Conservation (phyloP, 1,140 invertebrate genomes). For the Drosophila rufa region DNA sequence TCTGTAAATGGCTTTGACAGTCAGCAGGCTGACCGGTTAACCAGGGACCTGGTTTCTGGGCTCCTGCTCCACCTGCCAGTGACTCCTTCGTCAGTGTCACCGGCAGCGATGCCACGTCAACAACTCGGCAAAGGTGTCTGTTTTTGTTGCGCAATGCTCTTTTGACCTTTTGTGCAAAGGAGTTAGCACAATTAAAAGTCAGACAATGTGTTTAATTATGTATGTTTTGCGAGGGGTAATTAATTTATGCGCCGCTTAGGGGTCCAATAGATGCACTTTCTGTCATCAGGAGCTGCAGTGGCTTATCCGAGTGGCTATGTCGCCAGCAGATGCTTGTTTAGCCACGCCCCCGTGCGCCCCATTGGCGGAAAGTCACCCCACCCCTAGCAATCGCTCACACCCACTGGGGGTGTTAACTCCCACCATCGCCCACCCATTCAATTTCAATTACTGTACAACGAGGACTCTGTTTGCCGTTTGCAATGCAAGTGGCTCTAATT, state of each 20-base stretch:
- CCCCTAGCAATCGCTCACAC: background rate
- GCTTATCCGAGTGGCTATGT: background rate
- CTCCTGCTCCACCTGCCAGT: conserved; percentile 14
- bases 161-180: conserved; percentile 39
- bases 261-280: conserved; percentile 16
- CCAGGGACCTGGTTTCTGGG: conserved; percentile 15
- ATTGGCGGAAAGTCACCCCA: conserved; percentile 1
- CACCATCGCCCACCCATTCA: conserved; percentile 23
- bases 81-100: conserved; percentile 66
- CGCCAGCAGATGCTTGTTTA: conserved; percentile 24
- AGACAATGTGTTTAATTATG: conserved; percentile 35
- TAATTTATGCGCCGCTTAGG: conserved; percentile 27
- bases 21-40: conserved; percentile 10
- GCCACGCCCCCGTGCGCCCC: conserved; percentile 16
- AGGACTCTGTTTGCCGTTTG: conserved; percentile 33
- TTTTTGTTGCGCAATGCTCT: conserved; percentile 31
- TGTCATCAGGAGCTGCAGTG: background rate
- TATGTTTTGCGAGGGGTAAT: conserved; percentile 42
- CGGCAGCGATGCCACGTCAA: conserved; percentile 58
- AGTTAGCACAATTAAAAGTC: conserved; percentile 30
- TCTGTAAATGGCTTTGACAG: conserved; percentile 34
- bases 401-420: background rate
- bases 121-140: conserved; percentile 22
- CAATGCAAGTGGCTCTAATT: conserved; percentile 39
- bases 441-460: conserved; percentile 47